Evolutionary conservation across 2,888 invertebrate genomes (phyloP), one percentile per base, ranked within the genome.

Genomic region (Atethmia centrago): DNA sequence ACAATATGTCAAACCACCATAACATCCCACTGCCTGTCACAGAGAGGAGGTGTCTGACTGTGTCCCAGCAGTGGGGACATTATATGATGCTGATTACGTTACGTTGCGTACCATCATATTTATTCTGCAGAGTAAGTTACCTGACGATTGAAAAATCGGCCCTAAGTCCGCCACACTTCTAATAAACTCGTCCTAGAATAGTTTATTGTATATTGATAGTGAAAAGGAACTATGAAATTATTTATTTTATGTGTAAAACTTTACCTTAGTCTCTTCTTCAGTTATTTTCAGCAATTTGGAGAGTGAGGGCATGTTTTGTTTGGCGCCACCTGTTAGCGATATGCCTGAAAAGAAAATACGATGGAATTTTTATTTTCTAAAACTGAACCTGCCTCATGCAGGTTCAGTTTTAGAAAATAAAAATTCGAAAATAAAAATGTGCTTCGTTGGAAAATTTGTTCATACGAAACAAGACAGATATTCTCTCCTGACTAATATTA

Each of bases 251-350:
- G 31, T 42, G 55, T 36, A 31, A 36, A 45, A 21, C 12, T 68
- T 68, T 90, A 95, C 96, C 89, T 97, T 97, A 0, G 94, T 95
- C 71, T 96, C 92, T n/a, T 97, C 97, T 74, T 97, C 97, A 61
- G 96, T 93, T 59, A 98, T 96, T 63, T 97, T 96, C 25, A 98
- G 89, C 83, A 97, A 94, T 53, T 94, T 96, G 0, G 98, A 97
- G 0, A 97, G 96, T 3, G 97, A 95, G 16, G 97, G 96, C 85
- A 97, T 93, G 36, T 94, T 94, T 3, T 92, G 88, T 89, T 97
- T 97, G 8, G 95, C 93, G 3, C 97, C 97, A 12, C 96, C 97
- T 0, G 96, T 93, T 62, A 97, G 79, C 7, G 87, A 71, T 76
- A 89, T 84, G 31, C 89, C 96, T 96, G 87, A 47, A 79, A 78